Percentiles rank a stretch among this genome's conserved stretches.
phyloP scores from a whole-genome alignment of 2,888 invertebrate genomes.

The Acholoe squamosa region DNA sequence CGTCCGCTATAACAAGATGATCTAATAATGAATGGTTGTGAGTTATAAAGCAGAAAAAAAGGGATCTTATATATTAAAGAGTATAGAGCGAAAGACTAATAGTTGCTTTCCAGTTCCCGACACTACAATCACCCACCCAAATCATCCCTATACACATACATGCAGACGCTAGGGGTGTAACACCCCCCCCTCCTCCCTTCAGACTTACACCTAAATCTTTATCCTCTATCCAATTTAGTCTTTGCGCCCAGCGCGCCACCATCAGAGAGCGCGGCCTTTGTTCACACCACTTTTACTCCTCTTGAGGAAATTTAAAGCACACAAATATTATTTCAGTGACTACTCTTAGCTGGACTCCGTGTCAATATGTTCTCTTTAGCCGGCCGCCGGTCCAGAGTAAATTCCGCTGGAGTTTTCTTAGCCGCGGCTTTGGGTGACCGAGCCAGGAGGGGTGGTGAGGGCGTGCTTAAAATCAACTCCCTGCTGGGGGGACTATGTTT shows the following conservation, averaged over 20 bases:
- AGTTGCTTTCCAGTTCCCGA: no score
- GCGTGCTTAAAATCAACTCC: constrained; percentile 51
- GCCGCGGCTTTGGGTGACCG: background rate
- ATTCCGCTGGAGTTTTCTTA: constrained; percentile 44
- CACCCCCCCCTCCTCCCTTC: background rate
- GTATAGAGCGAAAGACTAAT: no score
- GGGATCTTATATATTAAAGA: no score
- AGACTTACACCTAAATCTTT: background rate
- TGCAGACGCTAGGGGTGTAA: no score
- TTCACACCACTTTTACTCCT: constrained; percentile 45
- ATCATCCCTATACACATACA: no score
- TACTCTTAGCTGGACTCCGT: constrained; percentile 4
- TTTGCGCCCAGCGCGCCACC: background rate
- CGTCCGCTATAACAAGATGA: no score
- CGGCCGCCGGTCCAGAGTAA: constrained; percentile 10
- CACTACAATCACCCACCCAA: no score
- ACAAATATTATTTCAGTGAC: constrained; percentile 59
- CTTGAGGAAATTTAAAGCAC: constrained; percentile 59
- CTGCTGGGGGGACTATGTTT: background rate
- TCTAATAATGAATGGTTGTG: no score
- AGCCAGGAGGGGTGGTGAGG: background rate
- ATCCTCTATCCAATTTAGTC: constrained; percentile 53
- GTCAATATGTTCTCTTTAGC: constrained; percentile 33
- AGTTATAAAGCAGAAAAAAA: no score
- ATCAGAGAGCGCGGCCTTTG: background rate